Evolutionary conservation across 2,797 vertebrate genomes (phyloP).

Genomic region (Propithecus deckenii): DNA sequence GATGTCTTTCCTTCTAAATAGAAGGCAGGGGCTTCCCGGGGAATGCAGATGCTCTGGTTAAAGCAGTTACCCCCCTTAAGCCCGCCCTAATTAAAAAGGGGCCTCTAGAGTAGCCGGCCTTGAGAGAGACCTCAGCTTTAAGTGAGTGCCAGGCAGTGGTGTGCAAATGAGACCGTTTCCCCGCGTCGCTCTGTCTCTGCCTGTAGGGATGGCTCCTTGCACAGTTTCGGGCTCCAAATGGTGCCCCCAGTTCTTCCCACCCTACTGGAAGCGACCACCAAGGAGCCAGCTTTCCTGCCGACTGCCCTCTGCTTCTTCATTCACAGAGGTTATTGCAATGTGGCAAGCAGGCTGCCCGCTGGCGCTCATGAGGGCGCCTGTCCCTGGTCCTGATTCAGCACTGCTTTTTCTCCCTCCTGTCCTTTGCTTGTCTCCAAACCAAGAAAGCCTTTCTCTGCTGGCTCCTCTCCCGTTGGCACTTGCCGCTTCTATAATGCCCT

Average conservation of each 20-base stretch:
- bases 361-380: neutral
- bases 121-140: neutral
- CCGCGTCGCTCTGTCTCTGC: neutral
- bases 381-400: neutral
- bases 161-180: neutral
- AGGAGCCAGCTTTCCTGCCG: neutral
- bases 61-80: neutral
- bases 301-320: neutral
- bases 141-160: rapidly evolving
- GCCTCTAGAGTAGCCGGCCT: neutral
- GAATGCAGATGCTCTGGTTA: neutral
- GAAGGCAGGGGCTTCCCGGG: neutral
- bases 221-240: neutral
- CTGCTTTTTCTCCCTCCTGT: neutral
- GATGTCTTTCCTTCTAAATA: conserved; percentile 24
- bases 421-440: neutral
- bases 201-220: neutral
- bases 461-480: neutral
- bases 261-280: neutral
- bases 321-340: neutral
- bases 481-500: neutral
- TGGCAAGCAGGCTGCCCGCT: neutral
- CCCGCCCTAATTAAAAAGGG: neutral
- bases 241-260: neutral
- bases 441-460: neutral